These are phyloP conservation scores for Aporophyla nigra DNA, from an alignment of 2,888 invertebrate species.

Conservation along the genomic window DNA sequence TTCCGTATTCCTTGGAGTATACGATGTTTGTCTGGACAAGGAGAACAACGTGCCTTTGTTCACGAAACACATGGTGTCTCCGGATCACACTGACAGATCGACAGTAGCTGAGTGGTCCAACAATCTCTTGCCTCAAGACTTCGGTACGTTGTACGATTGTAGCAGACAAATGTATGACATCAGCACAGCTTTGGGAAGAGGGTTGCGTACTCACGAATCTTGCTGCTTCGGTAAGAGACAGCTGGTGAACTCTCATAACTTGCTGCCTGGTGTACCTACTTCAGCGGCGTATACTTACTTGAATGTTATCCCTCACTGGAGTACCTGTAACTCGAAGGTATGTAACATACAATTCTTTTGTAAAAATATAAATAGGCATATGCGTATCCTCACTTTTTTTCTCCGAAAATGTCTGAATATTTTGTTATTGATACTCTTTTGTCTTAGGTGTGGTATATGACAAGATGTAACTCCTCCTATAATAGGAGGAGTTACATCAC, in stretches of 20 bases:
- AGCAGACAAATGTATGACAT: conserved; percentile 65
- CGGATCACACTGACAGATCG: conserved; percentile 57
- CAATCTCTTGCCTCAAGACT: conserved; percentile 63
- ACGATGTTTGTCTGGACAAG: conserved; percentile 75
- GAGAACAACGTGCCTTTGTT: conserved; percentile 70
- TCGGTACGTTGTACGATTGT: conserved; percentile 73
- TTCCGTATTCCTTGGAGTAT: conserved; percentile 66
- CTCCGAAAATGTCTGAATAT: background rate
- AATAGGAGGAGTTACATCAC: too few species aligned
- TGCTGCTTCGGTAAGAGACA: conserved; percentile 78
- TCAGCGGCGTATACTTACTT: conserved; percentile 73
- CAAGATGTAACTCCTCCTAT: background rate
- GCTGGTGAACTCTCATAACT: conserved; percentile 76
- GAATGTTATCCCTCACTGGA: conserved; percentile 81
- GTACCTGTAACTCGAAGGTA: conserved; percentile 75
- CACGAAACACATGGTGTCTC: conserved; percentile 65
- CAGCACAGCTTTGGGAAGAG: conserved; percentile 48
- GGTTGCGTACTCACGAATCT: conserved; percentile 61
- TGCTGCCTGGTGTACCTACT: conserved; percentile 75
- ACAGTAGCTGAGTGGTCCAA: conserved; percentile 65
- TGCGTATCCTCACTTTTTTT: background rate
- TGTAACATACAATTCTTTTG: conserved; percentile 15
- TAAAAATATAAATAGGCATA: background rate
- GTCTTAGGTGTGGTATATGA: background rate
- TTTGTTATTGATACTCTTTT: background rate